Evolutionary conservation across 2,888 invertebrate genomes (phyloP), one percentile per base, ranked within the genome.

Genomic region (Drosophila mimetica): DNA sequence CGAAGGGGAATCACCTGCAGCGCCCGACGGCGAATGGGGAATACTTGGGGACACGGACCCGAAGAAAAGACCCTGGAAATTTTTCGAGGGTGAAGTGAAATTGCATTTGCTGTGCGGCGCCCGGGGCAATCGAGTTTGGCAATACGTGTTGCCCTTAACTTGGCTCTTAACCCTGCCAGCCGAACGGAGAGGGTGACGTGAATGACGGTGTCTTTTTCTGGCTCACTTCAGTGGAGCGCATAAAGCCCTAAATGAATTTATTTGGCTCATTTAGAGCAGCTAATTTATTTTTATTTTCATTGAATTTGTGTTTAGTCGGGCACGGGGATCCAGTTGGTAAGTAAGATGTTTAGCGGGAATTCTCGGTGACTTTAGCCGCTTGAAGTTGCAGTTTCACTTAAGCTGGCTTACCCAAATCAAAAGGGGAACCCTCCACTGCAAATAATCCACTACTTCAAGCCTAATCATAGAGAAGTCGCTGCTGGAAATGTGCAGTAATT

Each of bases 281-380:
- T 86, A 77, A 84, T 79, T 86, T 88, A 71, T 78, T 81, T 88
- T 86, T 79, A 79, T 79, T 80, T 74, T 79, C 79, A 83, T 81
- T 70, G 77, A 83, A 84, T 86, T 88, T 88, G 63, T 61, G 78
- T 51, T 20, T 37, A 37, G 34, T 42, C 34, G 53, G 16, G 67
- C 51, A 18, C n/a, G 25, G 51, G 60, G 16, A 16, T 14, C 22
- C 53, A 13, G 22, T n/a, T 16, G 34, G 28, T 34, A 63, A 64
- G 54, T 69, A 57, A 64, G 70, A 28, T 22, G 36, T 55, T 54
- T 44, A 36, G n/a, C n/a, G n/a, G n/a, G n/a, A n/a, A n/a, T n/a
- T n/a, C 25, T 25, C 7, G 25, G 28, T 18, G 36, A 20, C 64
- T 69, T 64, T 55, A 69, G 36, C 36, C 70, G 20, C 16, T 22